Evolutionary conservation across 2,113 vertebrate species (phyloP), one percentile per base, ranked within the genome.

Genomic region (Fulica atra): DNA sequence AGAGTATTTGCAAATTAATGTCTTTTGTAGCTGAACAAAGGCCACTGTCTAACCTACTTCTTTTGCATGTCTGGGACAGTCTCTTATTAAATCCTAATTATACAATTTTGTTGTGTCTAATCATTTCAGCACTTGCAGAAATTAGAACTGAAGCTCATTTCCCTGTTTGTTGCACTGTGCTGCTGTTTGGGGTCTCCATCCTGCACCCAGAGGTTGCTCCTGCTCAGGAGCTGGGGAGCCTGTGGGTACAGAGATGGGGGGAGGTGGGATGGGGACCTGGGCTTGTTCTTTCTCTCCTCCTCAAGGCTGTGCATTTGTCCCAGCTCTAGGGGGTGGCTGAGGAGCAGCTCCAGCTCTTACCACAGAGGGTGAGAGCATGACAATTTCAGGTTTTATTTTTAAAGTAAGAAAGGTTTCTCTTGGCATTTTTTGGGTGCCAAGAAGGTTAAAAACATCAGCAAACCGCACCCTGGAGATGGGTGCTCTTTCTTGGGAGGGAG

Each of bases 11-110:
- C 93, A 97, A 97, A 93, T 96, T 94, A 95, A 92, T 28, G 59
- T 86, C 88, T 95, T 96, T 95, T 96, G 93, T 96, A 95, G 93
- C 81, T 82, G 92, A 96, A 97, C 92, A 97, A 97, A 96, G 86
- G 83, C 82, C 77, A 51, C 86, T 51, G 86, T 89, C 93, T 93
- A 94, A 94, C 81, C 73, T 89, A 93, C 70, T 95, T 96, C 90
- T 92, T 92, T 93, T 79, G 78, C 83, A 77, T 94, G 91, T 95
- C 92, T 96, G 96, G 93, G 86, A 89, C 88, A 72, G 93, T 87
- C 70, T 87, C 92, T 94, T 95, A 94, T 96, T 94, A 97, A 97
- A 93, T 94, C 81, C 44, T 87, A 95, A 96, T 95, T 97, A 95
- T 80, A 87, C 86, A 63, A 84, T 95, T 94, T 89, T 92, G 77